Conservation (phyloP, 2,888 invertebrate species). For the Antitype chi region DNA sequence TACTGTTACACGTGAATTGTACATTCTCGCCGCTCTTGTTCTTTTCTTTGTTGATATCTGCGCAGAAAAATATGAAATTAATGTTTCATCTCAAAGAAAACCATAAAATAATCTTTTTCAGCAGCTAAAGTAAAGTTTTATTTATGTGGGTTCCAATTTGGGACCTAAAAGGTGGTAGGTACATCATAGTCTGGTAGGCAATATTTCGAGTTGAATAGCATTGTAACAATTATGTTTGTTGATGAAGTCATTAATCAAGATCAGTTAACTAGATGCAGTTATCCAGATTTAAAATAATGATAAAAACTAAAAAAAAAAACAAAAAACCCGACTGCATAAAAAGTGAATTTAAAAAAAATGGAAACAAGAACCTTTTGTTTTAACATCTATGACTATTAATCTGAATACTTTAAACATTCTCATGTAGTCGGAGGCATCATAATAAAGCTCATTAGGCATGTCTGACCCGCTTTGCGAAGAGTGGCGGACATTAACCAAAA, state of each 20-base stretch:
- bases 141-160: neutral
- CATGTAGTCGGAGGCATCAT: no score
- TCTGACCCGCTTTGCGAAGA: no score
- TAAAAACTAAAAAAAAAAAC: no score
- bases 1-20: conserved; percentile 93
- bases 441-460: no score
- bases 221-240: neutral
- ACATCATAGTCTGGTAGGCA: neutral
- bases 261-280: neutral
- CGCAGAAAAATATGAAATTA: conserved; percentile 38
- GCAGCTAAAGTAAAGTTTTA: neutral
- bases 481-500: no score
- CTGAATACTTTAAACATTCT: no score
- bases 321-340: no score
- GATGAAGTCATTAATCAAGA: neutral
- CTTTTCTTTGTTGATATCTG: conserved; percentile 94
- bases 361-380: no score
- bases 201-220: conserved; percentile 4
- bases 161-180: neutral
- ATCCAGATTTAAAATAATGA: neutral
- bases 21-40: conserved; percentile 93
- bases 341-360: no score
- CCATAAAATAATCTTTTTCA: neutral
- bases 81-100: neutral
- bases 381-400: no score